Percentiles rank a stretch among this genome's conserved stretches.
phyloP scores from a whole-genome alignment of 1,140 invertebrate species.

The Drosophila orena region DNA sequence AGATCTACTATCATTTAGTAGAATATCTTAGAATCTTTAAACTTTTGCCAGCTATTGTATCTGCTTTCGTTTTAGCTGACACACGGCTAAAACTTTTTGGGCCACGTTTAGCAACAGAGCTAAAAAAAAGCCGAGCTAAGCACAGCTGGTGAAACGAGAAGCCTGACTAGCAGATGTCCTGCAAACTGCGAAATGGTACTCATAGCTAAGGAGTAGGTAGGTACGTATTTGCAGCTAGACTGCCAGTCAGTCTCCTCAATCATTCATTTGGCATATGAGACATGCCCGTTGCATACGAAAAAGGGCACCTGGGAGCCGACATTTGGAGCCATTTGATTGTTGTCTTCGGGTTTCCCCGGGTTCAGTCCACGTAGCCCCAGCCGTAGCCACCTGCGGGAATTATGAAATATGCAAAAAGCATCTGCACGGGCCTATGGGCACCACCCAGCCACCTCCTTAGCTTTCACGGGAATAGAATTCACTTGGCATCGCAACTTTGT shows the following conservation, averaged over 20 bases:
- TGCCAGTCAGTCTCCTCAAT: slow-evolving; percentile 11
- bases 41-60: slow-evolving; percentile 7
- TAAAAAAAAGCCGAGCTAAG: slow-evolving; percentile 58
- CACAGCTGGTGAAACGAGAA: slow-evolving; percentile 28
- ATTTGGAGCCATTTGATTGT: slow-evolving; percentile 66
- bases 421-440: slow-evolving; percentile 41
- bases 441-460: slow-evolving; percentile 12
- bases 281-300: slow-evolving; percentile 72
- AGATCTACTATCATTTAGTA: neutral
- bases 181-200: slow-evolving; percentile 11
- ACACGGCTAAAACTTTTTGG: slow-evolving; percentile 50
- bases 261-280: slow-evolving; percentile 54
- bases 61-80: slow-evolving; percentile 65
- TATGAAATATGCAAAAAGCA: slow-evolving; percentile 80
- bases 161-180: slow-evolving; percentile 31
- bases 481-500: slow-evolving; percentile 49
- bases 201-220: too few relatives aligned
- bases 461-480: slow-evolving; percentile 54
- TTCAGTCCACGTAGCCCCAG: neutral
- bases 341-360: slow-evolving; percentile 13
- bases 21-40: neutral
- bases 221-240: too few relatives aligned
- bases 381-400: slow-evolving; percentile 67
- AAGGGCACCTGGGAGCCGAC: slow-evolving; percentile 57
- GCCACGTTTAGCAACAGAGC: slow-evolving; percentile 23